phyloP scores from a whole-genome alignment of 2,888 invertebrate species.

The Drosophila helvetica region DNA sequence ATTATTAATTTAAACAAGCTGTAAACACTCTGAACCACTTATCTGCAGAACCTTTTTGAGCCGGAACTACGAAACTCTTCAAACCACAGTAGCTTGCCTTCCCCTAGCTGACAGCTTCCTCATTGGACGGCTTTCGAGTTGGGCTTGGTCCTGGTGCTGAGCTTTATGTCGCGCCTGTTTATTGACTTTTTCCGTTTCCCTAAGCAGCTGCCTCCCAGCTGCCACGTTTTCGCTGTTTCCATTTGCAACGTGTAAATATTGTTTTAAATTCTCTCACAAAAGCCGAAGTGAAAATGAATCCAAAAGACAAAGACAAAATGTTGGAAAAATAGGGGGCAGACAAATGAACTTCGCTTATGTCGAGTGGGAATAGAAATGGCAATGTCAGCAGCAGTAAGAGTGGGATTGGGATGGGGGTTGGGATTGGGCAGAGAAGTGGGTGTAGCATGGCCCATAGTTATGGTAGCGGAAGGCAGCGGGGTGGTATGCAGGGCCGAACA shows the following conservation, averaged over 20 bases:
- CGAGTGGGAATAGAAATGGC: conserved; percentile 21
- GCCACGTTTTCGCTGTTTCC: conserved; percentile 21
- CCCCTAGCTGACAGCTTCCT: conserved; percentile 19
- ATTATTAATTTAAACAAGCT: too few species aligned
- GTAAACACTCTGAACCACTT: too few species aligned
- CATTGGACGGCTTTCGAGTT: conserved; percentile 20
- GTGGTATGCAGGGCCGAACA: conserved; percentile 16
- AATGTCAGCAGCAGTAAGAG: background rate
- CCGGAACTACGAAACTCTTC: background rate
- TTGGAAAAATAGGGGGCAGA: conserved; percentile 50
- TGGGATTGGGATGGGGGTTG: conserved; percentile 1
- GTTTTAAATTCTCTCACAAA: conserved; percentile 66
- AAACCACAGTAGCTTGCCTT: conserved; percentile 12
- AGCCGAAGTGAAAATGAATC: conserved; percentile 53
- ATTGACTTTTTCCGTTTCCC: conserved; percentile 15
- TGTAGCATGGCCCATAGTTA: conserved; percentile 27
- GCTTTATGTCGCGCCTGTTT: conserved; percentile 48
- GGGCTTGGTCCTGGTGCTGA: conserved; percentile 34
- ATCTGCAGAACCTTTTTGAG: background rate
- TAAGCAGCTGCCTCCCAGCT: background rate
- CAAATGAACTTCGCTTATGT: conserved; percentile 63
- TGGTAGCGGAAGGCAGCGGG: conserved; percentile 6
- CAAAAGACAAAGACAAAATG: conserved; percentile 46
- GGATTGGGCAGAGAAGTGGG: conserved; percentile 6
- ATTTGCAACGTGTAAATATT: conserved; percentile 67